Evolutionary conservation across 2,797 vertebrate species (phyloP).

Genomic region (Arctocebus calabarensis): DNA sequence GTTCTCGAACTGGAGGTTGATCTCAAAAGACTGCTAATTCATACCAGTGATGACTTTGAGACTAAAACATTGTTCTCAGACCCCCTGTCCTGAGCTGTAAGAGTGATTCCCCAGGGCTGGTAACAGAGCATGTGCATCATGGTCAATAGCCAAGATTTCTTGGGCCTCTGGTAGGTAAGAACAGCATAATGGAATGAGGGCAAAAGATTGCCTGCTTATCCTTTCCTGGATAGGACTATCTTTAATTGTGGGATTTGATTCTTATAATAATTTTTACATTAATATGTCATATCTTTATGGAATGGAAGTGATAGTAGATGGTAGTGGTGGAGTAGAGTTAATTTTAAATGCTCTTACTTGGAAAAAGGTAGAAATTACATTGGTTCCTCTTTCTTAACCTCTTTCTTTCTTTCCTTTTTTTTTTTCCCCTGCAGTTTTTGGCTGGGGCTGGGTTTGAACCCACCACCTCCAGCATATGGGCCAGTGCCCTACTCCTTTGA

Average conservation of each 20-base stretch:
- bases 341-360: constrained; percentile 28
- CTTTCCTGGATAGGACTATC: background rate
- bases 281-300: background rate
- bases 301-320: background rate
- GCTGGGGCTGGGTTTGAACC: too few relatives aligned
- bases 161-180: background rate
- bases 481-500: too few relatives aligned
- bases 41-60: constrained; percentile 18
- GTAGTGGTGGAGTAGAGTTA: background rate
- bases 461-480: too few relatives aligned
- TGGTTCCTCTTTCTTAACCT: background rate
- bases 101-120: background rate
- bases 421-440: too few relatives aligned
- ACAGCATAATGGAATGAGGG: background rate
- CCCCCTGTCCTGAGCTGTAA: background rate
- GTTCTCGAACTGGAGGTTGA: background rate
- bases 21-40: background rate
- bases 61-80: background rate
- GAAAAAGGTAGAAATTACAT: constrained; percentile 38
- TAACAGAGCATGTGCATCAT: background rate
- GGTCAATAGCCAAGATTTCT: background rate
- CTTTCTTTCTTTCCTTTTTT: too few relatives aligned
- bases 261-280: constrained; percentile 9
- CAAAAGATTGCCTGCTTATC: background rate
- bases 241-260: constrained; percentile 33